Evolutionary conservation across 2,113 vertebrate species (phyloP).

Genomic region (Menidia beryllina): DNA sequence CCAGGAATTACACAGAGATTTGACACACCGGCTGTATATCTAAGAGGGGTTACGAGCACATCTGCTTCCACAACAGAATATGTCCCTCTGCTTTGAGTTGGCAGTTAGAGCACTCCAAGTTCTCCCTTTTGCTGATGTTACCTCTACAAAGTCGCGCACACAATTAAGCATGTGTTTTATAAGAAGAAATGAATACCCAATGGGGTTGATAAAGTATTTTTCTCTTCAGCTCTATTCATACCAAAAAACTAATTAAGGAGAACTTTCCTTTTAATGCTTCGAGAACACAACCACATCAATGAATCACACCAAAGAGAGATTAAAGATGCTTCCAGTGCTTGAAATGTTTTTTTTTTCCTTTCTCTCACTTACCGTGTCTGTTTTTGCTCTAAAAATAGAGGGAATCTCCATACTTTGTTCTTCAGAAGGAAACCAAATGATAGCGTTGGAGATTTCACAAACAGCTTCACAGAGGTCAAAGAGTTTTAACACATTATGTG

Average conservation of each 20-base stretch:
- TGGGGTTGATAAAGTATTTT: no score
- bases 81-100: slow-evolving; percentile 38
- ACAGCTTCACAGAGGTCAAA: slow-evolving; percentile 26
- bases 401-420: slow-evolving; percentile 26
- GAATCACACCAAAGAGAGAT: slow-evolving; percentile 5
- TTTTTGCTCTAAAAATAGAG: slow-evolving; percentile 21
- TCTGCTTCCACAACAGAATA: slow-evolving; percentile 62
- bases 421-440: slow-evolving; percentile 21
- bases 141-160: slow-evolving; percentile 15
- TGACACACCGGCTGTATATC: slow-evolving; percentile 73
- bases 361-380: neutral
- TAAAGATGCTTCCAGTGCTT: neutral
- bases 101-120: slow-evolving; percentile 36
- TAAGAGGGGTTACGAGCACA: slow-evolving; percentile 67
- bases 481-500: slow-evolving; percentile 27
- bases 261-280: slow-evolving; percentile 19
- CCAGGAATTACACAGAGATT: slow-evolving; percentile 76
- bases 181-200: no score
- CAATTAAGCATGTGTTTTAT: neutral
- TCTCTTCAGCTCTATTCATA: no score
- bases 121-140: slow-evolving; percentile 30
- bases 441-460: slow-evolving; percentile 29
- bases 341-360: neutral
- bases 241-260: neutral
- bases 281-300: slow-evolving; percentile 24